Base-by-base conservation (phyloP, 2,888 invertebrate species). In the Automeris io region DNA sequence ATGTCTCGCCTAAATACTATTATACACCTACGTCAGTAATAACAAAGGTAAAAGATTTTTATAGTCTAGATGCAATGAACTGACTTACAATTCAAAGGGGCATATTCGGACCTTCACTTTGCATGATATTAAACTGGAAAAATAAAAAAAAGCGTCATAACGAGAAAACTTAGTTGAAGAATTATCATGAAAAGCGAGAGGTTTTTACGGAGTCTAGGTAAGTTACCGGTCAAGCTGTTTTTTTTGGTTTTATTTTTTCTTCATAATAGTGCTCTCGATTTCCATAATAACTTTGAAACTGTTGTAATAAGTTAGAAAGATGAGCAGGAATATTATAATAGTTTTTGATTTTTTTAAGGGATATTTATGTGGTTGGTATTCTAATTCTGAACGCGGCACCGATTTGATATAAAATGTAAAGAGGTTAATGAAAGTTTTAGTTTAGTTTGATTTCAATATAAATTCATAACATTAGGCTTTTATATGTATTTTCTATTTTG, bases 81-180 rank as follows among this genome's bases (percentile, higher is more conserved):
- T 57, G 50, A 45, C 57, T 65, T 63, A 58, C 72, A 62, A 70
- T 72, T 73, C 69, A 59, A 57, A 54, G 49, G 64, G 58, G 63
- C 63, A 55, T 59, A 50, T 54, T 57, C 54, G 50, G 54, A 61
- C 61, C 71, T 74, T 69, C 70, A 71, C 76, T 81, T 71, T 70
- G 76, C 75, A 77, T 75, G 70, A 70, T 79, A 80, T 77, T 78
- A 77, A 77, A 74, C 61, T 65, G 60, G 57, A 51, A 65, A 68
- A 78, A 72, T 66, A 61, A 66, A 70, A 66, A 70, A 70, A 71
- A 66, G 66, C 63, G 52, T 64, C 66, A 66, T 68, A 74, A 71
- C 68, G 57, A 63, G n/a, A 62, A 67, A 70, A 72, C 70, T 75
- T 70, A 57, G 62, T 41, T 51, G 52, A 55, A 50, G 52, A 72